A percentile compares a stretch with the other conserved stretches of the same genome.
These are phyloP conservation scores for Lasioglossum calceatum DNA, from an alignment of 2,888 invertebrate genomes.

Conservation along the genomic window DNA sequence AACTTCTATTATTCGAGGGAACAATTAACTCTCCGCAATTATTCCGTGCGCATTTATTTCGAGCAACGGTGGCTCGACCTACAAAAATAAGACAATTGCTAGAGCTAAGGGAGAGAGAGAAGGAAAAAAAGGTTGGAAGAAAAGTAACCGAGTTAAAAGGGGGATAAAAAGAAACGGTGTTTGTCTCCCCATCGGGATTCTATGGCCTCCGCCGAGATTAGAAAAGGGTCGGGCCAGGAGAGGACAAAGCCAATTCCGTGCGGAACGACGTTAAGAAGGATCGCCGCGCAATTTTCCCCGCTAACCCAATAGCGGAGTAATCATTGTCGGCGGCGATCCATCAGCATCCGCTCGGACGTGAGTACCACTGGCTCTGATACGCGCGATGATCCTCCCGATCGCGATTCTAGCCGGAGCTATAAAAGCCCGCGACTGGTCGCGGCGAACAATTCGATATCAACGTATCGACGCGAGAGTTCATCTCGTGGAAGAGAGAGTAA, in stretches of 20 bases:
- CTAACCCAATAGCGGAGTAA: slow-evolving; percentile 42
- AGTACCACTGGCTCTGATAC: slow-evolving; percentile 47
- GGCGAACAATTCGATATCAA: slow-evolving; percentile 34
- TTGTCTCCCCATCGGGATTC: not conserved
- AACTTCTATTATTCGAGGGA: not conserved
- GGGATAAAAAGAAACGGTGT: not conserved
- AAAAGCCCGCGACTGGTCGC: slow-evolving; percentile 44
- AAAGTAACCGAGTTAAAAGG: slow-evolving; percentile 7
- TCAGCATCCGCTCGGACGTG: slow-evolving; percentile 19
- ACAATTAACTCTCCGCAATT: not conserved
- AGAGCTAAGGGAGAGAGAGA: not conserved
- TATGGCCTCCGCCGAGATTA: not conserved
- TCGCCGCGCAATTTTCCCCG: not conserved
- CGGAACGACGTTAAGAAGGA: slow-evolving; percentile 15
- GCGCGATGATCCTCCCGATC: slow-evolving; percentile 26
- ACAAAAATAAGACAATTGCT: slow-evolving; percentile 2
- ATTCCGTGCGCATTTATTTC: not conserved
- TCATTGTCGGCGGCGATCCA: slow-evolving; percentile 12
- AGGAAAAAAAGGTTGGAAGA: not conserved
- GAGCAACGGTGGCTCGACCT: not conserved
- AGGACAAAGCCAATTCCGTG: not conserved
- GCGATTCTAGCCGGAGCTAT: slow-evolving; percentile 48
- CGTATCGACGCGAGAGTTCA: slow-evolving; percentile 12
- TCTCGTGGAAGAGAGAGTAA: not conserved
- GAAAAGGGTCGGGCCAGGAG: not conserved